Percentiles rank a stretch among this genome's conserved stretches.
Evolutionary conservation across 2,888 invertebrate species (phyloP).

Genomic region (Harpalus rufipes): DNA sequence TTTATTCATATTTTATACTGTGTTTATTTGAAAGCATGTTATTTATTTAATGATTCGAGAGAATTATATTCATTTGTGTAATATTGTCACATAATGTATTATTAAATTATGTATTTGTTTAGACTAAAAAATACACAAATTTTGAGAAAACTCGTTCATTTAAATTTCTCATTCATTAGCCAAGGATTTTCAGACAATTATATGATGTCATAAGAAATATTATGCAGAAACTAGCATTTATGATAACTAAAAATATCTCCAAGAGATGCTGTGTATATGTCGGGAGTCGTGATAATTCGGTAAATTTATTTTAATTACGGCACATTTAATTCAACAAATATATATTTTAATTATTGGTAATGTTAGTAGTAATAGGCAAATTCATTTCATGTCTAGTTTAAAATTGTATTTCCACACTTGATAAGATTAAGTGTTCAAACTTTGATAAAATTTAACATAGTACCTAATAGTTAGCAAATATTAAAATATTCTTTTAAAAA

Average conservation of each 20-base stretch:
- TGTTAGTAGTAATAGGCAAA: background rate
- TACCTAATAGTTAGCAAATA: background rate
- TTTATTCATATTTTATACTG: slow-evolving; percentile 23
- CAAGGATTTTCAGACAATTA: slow-evolving; percentile 41
- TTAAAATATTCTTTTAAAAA: background rate
- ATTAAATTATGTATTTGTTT: slow-evolving; percentile 3
- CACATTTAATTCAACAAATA: background rate
- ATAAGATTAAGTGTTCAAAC: slow-evolving; percentile 22
- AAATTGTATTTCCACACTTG: background rate
- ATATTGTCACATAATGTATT: background rate
- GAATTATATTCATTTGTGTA: slow-evolving; percentile 14
- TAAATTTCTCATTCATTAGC: background rate
- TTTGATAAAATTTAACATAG: slow-evolving; percentile 7
- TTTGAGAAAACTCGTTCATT: slow-evolving; percentile 3
- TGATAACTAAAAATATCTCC: slow-evolving; percentile 24
- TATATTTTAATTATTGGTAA: background rate
- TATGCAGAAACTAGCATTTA: slow-evolving; percentile 30
- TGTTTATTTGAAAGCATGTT: slow-evolving; percentile 1
- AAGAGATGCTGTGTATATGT: background rate
- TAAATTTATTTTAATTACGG: background rate
- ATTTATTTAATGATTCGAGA: slow-evolving; percentile 27
- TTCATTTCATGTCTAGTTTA: background rate
- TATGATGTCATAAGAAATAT: slow-evolving; percentile 32
- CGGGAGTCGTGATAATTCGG: too few species aligned
- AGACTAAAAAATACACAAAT: background rate